Evolutionary conservation across 1,140 invertebrate species (phyloP).

Genomic region (Liolophura sinensis): DNA sequence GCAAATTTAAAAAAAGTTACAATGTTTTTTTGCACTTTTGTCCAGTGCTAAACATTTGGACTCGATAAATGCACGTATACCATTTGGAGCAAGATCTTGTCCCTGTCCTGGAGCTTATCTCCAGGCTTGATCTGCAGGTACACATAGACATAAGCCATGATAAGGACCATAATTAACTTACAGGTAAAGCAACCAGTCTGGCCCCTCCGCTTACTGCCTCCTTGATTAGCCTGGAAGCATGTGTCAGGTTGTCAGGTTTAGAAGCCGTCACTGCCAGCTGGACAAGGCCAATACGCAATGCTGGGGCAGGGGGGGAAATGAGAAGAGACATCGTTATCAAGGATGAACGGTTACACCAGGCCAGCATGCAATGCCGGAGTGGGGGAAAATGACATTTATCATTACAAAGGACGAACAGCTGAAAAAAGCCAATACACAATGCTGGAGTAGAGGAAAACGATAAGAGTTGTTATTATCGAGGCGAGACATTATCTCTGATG

Average conservation of each 20-base stretch:
- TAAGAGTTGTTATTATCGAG: too few species aligned
- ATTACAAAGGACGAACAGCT: too few species aligned
- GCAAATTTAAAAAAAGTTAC: too few species aligned
- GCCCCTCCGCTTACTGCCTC: conserved; percentile 76
- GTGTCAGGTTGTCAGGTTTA: conserved; percentile 75
- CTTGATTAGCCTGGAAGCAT: conserved; percentile 73
- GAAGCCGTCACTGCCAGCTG: conserved; percentile 77
- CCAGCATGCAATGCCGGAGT: too few species aligned
- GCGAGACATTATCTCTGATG: too few species aligned
- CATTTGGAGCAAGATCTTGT: neutral
- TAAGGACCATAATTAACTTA: conserved; percentile 26
- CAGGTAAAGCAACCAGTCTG: conserved; percentile 77
- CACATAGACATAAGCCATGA: neutral
- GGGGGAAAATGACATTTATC: too few species aligned
- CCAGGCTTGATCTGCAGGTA: neutral
- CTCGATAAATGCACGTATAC: neutral
- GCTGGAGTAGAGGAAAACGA: too few species aligned
- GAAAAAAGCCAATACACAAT: too few species aligned
- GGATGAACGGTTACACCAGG: too few species aligned
- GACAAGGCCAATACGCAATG: conserved; percentile 70
- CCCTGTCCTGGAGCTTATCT: neutral
- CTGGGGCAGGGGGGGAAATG: conserved; percentile 9
- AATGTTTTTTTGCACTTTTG: too few species aligned
- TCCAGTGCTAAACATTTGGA: too few species aligned
- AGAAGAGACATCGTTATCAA: too few species aligned